phyloP scores from a whole-genome alignment of 2,888 invertebrate genomes.

The Oegoconia quadripuncta region DNA sequence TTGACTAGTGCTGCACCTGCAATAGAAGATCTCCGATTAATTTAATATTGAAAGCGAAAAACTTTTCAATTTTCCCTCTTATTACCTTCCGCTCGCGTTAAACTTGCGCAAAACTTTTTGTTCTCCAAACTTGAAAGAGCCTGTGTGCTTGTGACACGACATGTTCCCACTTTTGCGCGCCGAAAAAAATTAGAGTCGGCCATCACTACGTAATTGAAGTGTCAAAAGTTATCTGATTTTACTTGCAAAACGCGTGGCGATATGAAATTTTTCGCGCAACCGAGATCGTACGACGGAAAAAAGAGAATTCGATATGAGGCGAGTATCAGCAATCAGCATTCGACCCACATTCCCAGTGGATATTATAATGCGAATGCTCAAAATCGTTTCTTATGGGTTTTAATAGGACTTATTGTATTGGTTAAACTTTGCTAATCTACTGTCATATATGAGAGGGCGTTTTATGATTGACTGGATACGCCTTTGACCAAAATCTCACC shows the following conservation, averaged over 20 bases:
- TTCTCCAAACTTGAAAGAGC: constrained; percentile 53
- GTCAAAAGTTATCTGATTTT: constrained; percentile 79
- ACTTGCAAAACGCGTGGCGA: constrained; percentile 75
- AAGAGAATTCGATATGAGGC: constrained; percentile 75
- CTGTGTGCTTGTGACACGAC: constrained; percentile 67
- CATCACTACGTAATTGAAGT: constrained; percentile 77
- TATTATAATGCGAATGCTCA: constrained; percentile 29
- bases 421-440: no score
- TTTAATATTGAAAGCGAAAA: constrained; percentile 58
- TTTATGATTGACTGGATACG: no score
- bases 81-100: constrained; percentile 46
- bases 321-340: constrained; percentile 69
- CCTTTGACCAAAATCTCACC: no score
- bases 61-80: constrained; percentile 62
- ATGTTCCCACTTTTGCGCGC: constrained; percentile 49
- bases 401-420: no score
- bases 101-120: constrained; percentile 53
- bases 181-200: constrained; percentile 64
- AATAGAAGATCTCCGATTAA: constrained; percentile 43
- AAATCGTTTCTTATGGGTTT: not conserved
- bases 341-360: constrained; percentile 66
- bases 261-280: constrained; percentile 74
- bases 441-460: no score
- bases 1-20: constrained; percentile 40
- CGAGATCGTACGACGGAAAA: constrained; percentile 67